Percentiles rank a stretch among this genome's conserved stretches.
phyloP scores from a whole-genome alignment of 2,113 vertebrate species.

The Oophaga pumilio region DNA sequence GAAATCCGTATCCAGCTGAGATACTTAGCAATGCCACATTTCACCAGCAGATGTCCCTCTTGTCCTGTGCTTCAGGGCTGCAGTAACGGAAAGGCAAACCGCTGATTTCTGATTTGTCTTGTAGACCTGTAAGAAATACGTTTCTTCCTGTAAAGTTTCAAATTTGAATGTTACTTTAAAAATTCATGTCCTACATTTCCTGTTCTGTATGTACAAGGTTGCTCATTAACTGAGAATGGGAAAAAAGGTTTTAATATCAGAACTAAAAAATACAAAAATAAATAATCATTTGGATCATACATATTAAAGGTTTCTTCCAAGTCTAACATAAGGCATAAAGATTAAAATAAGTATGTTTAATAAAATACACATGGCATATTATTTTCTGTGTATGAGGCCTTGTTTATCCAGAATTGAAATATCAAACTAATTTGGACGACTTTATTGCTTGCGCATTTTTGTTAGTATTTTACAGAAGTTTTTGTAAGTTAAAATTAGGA shows the following conservation, averaged over 20 bases:
- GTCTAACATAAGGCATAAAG: no score
- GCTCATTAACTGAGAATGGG: background rate
- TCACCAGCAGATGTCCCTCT: constrained; percentile 43
- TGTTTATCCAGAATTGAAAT: no score
- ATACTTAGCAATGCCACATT: background rate
- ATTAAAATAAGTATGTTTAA: no score
- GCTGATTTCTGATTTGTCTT: background rate
- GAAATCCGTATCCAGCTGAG: background rate
- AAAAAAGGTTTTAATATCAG: background rate
- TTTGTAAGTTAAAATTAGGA: no score
- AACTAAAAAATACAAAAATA: no score
- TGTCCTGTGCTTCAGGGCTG: background rate
- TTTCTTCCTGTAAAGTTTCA: background rate
- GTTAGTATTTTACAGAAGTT: no score
- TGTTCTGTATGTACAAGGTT: background rate
- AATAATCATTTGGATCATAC: no score
- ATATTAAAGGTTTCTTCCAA: no score
- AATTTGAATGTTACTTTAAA: background rate
- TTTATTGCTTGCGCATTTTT: no score
- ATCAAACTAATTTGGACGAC: no score
- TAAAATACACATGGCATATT: no score
- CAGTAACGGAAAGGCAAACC: background rate
- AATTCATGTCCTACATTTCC: background rate
- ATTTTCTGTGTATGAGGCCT: no score
- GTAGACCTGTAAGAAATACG: background rate